phyloP scores from a whole-genome alignment of 2,797 vertebrate species.

The Channallabes apus region DNA sequence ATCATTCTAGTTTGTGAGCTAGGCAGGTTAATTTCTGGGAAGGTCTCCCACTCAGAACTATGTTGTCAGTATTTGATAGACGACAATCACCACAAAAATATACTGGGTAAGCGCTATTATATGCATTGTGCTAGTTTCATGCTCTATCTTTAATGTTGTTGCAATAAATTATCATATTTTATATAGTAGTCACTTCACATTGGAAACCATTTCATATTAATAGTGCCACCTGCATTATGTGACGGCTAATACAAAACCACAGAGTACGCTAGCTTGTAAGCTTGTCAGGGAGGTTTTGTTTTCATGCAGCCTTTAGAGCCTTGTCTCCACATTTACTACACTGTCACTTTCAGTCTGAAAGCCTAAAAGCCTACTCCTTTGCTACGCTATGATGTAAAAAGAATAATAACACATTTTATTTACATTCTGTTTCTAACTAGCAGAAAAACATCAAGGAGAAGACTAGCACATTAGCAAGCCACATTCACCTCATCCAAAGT shows the following conservation, averaged over 20 bases:
- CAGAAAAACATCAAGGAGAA: constrained; percentile 39
- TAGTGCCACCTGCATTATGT: background rate
- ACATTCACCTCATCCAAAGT: constrained; percentile 49
- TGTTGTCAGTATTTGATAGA: background rate
- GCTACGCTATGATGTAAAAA: constrained; percentile 30
- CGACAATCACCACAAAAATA: background rate
- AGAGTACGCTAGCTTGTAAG: background rate
- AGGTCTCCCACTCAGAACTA: too few species aligned
- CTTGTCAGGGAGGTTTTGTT: background rate
- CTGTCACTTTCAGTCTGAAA: background rate
- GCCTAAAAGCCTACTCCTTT: background rate
- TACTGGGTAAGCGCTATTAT: background rate
- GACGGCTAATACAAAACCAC: background rate
- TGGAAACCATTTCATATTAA: background rate
- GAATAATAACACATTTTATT: background rate
- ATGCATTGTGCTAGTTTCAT: background rate
- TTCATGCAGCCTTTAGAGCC: too few species aligned
- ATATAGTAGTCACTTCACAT: background rate
- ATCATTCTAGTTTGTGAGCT: too few species aligned
- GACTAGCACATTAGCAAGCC: constrained; percentile 48
- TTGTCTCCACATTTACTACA: background rate
- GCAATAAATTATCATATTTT: background rate
- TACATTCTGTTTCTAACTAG: background rate
- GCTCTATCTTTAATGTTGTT: background rate
- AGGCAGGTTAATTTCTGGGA: too few species aligned